phyloP scores from a whole-genome alignment of 2,113 vertebrate genomes.

The Tretioscincus oriximinensis region DNA sequence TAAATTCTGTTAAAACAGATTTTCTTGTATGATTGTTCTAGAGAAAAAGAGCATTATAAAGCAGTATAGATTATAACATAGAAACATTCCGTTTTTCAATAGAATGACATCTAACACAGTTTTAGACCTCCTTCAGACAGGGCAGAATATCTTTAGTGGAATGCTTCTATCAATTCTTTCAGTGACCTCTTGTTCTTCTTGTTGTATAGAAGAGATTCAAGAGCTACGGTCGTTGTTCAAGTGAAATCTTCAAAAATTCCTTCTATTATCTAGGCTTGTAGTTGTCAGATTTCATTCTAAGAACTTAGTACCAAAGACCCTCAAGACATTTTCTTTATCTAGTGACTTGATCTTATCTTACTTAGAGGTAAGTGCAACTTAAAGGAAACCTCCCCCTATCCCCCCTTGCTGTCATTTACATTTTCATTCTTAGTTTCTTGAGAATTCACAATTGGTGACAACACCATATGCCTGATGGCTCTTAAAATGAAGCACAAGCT shows the following conservation, averaged over 20 bases:
- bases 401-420: not conserved
- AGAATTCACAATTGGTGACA: conserved; percentile 1
- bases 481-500: not conserved
- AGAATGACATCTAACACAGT: not conserved
- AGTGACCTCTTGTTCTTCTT: not conserved
- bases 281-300: not conserved
- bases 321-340: not conserved
- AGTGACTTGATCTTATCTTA: not conserved
- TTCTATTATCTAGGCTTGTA: not conserved
- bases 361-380: not conserved
- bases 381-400: not conserved
- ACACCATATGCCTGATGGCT: not conserved
- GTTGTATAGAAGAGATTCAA: not conserved
- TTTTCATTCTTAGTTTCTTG: not conserved
- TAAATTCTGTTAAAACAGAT: too few species aligned
- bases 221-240: not conserved
- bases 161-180: not conserved
- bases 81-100: not conserved
- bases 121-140: conserved; percentile 7
- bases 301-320: not conserved
- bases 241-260: not conserved
- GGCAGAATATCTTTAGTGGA: not conserved
- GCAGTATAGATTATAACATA: rapidly evolving
- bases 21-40: too few species aligned
- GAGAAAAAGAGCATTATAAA: not conserved